Evolutionary conservation across 2,797 vertebrate genomes (phyloP).

Genomic region (Bradypodion pumilum): DNA sequence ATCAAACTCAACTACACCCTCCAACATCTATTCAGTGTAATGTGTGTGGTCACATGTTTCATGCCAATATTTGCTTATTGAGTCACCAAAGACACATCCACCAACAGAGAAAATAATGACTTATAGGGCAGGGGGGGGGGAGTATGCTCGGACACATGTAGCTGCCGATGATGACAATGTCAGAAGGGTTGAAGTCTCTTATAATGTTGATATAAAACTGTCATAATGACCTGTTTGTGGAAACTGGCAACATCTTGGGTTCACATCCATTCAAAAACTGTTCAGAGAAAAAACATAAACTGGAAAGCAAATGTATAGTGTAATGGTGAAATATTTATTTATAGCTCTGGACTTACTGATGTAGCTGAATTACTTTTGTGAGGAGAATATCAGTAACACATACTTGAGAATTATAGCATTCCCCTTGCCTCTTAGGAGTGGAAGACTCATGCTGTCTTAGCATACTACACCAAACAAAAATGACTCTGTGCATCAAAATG

Average conservation of each 20-base stretch:
- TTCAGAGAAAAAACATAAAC: not conserved
- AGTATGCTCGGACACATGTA: too few species aligned
- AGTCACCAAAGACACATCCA: too few species aligned
- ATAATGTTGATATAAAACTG: not conserved
- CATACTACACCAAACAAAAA: constrained; percentile 21
- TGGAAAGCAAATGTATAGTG: not conserved
- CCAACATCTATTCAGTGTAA: too few species aligned
- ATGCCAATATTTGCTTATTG: too few species aligned
- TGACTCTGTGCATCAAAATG: constrained; percentile 18
- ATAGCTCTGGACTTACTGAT: not conserved
- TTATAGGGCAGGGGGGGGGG: too few species aligned
- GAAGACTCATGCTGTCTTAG: not conserved
- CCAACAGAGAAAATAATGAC: too few species aligned
- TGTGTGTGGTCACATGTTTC: too few species aligned
- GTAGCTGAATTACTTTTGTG: not conserved
- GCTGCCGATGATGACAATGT: too few species aligned
- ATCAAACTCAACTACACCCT: too few species aligned
- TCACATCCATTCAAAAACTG: not conserved
- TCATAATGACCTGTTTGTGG: not conserved
- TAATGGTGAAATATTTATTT: not conserved
- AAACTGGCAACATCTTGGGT: not conserved
- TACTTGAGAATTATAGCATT: not conserved
- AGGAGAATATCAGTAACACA: not conserved
- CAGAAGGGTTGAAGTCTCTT: not conserved
- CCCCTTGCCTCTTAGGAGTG: not conserved